A percentile compares a stretch with the other conserved stretches of the same genome.
phyloP scores from a whole-genome alignment of 2,888 invertebrate species.

The Lathronympha strigana region DNA sequence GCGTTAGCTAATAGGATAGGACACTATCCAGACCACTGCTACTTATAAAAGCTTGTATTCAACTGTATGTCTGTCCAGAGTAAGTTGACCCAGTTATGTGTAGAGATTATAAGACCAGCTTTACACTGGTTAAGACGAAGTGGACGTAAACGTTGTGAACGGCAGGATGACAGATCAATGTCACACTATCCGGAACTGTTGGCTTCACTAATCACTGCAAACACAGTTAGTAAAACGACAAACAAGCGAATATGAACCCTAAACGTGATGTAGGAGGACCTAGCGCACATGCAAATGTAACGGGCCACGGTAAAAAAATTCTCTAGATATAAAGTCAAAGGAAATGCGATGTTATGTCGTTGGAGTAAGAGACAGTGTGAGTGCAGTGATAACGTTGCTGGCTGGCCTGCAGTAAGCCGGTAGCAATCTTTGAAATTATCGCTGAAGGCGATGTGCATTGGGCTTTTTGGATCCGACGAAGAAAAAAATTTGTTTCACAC shows the following conservation, averaged over 20 bases:
- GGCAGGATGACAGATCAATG: constrained; percentile 24
- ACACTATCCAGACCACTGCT: constrained; percentile 15
- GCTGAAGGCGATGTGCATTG: constrained; percentile 5
- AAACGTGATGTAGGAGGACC: constrained; percentile 41
- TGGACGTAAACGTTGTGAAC: constrained; percentile 2
- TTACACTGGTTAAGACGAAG: background rate
- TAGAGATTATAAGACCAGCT: background rate
- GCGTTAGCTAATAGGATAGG: constrained; percentile 17
- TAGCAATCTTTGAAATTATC: background rate
- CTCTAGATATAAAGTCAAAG: background rate
- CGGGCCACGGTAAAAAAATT: constrained; percentile 47
- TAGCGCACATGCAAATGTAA: constrained; percentile 39
- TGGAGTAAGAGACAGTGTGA: constrained; percentile 45
- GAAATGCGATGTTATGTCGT: constrained; percentile 49
- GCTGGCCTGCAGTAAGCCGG: constrained; percentile 3
- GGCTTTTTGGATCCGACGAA: background rate
- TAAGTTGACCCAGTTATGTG: background rate
- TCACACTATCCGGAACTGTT: constrained; percentile 27
- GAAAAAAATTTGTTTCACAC: background rate
- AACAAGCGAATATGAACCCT: constrained; percentile 45
- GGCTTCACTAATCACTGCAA: constrained; percentile 2
- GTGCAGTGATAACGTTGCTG: constrained; percentile 45
- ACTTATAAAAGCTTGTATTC: background rate
- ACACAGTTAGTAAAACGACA: background rate
- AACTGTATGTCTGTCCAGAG: background rate